Base-by-base conservation (phyloP, 2,797 vertebrate genomes). In the Pseudochirops cupreus region DNA sequence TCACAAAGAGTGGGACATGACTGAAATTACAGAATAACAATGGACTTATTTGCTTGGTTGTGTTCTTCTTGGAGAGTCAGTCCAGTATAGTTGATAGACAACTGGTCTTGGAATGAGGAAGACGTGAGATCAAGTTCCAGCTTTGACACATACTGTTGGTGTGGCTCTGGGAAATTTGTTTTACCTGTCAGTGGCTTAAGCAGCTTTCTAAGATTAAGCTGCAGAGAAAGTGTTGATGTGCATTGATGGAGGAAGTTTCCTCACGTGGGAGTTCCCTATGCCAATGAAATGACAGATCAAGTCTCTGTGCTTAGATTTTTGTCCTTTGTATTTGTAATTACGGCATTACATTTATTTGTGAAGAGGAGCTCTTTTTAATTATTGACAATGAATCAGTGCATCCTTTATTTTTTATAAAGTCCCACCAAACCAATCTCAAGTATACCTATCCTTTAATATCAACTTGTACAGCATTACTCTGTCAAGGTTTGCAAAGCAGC, bases 301-400 rank as follows among this genome's bases (percentile, higher is more conserved):
- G 28, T 91, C n/a, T 96, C 94, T 93, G 97, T 96, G 74, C 50
- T 46, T 97, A 95, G 93, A 96, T 97, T 98, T 98, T 97, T 46
- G 53, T 94, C 96, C 98, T 93, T 97, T 94, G 94, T 97, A 94
- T 98, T 98, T 97, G 67, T 95, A 95, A 97, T 97, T 97, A 93
- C 91, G 92, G 31, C 96, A 96, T 96, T 98, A 91, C 95, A 97
- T 98, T 93, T 96, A 97, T 74, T 97, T 96, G 92, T 97, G 91
- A 91, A 96, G 96, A 96, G 97, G 94, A 94, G 91, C 96, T 96
- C 91, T 94, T 92, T 57, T 98, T 0, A 0, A 93, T 29, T 96
- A 96, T 33, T 98, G 95, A 97, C 93, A 98, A 96, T 93, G 54
- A 97, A 95, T 56, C 82, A 96, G 55, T 90, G 67, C 90, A 95